Conservation (phyloP, 1,140 invertebrate species). For the Nasonia longicornis region DNA sequence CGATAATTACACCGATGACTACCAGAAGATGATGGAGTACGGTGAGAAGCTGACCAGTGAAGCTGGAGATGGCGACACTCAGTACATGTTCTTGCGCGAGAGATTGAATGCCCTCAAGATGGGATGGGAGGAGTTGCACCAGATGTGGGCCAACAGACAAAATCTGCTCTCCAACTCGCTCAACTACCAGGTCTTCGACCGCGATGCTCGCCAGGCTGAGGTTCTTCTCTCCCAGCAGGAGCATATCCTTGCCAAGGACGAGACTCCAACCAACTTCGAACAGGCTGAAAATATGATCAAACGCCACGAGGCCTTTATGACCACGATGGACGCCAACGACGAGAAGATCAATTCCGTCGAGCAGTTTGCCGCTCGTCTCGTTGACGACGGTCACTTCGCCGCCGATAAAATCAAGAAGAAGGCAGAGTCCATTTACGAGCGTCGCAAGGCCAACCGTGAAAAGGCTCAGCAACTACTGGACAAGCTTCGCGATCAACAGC, state of each 20-base stretch:
- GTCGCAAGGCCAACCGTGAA: conserved; percentile 90
- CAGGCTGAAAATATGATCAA: conserved; percentile 98
- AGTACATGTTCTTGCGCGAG: conserved; percentile 98
- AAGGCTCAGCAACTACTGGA: conserved; percentile 92
- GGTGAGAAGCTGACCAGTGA: conserved; percentile 94
- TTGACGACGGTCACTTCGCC: conserved; percentile 91
- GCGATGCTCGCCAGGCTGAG: conserved; percentile 97
- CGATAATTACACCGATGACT: conserved; percentile 98
- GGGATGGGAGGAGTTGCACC: conserved; percentile 98
- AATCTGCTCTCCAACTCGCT: conserved; percentile 94
- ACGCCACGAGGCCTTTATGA: conserved; percentile 98
- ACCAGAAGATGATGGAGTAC: conserved; percentile 99
- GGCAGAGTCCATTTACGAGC: conserved; percentile 92
- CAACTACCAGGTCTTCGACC: conserved; percentile 94
- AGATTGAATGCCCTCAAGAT: conserved; percentile 96
- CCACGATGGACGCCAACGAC: conserved; percentile 99
- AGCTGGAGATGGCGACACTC: conserved; percentile 91
- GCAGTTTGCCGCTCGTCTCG: conserved; percentile 90
- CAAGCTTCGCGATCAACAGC: conserved; percentile 92
- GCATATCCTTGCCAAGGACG: conserved; percentile 93
- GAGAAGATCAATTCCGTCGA: conserved; percentile 98
- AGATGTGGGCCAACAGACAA: conserved; percentile 99
- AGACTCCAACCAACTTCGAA: conserved; percentile 93
- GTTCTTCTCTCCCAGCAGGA: conserved; percentile 98
- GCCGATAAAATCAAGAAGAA: conserved; percentile 96